A percentile compares a stretch with the other conserved stretches of the same genome.
Conservation (phyloP, 1,140 invertebrate species). For the Lepidostoma basale region DNA sequence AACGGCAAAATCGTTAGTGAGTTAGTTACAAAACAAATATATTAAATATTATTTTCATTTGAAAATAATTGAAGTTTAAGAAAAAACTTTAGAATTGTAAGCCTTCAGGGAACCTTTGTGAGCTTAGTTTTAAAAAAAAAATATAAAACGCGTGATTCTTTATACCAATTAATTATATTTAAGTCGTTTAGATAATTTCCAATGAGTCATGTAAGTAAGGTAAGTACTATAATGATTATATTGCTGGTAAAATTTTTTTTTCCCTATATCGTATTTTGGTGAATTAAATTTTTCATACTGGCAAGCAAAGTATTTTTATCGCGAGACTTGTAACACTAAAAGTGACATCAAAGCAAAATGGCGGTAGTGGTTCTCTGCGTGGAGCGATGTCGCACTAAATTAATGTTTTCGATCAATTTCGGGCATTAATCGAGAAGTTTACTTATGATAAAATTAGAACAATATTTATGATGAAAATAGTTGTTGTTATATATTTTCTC, state of each 20-base stretch:
- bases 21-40: too few relatives aligned
- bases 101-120: too few relatives aligned
- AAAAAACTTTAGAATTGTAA: too few relatives aligned
- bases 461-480: constrained; percentile 35
- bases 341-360: constrained; percentile 44
- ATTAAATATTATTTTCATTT: too few relatives aligned
- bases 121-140: too few relatives aligned
- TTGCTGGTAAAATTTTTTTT: background rate
- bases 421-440: constrained; percentile 25
- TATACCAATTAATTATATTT: too few relatives aligned
- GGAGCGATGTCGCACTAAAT: constrained; percentile 31
- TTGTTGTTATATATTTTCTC: constrained; percentile 17
- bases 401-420: constrained; percentile 37
- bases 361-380: constrained; percentile 35
- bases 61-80: too few relatives aligned
- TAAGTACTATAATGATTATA: background rate
- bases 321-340: constrained; percentile 29
- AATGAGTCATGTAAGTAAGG: background rate
- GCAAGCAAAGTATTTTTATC: background rate
- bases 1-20: too few relatives aligned
- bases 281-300: constrained; percentile 3
- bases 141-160: too few relatives aligned
- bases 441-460: constrained; percentile 28
- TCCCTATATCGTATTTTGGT: background rate
- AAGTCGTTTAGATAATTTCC: too few relatives aligned